Evolutionary conservation across 2,797 vertebrate species (phyloP).

Genomic region (Sebastes nivosus): DNA sequence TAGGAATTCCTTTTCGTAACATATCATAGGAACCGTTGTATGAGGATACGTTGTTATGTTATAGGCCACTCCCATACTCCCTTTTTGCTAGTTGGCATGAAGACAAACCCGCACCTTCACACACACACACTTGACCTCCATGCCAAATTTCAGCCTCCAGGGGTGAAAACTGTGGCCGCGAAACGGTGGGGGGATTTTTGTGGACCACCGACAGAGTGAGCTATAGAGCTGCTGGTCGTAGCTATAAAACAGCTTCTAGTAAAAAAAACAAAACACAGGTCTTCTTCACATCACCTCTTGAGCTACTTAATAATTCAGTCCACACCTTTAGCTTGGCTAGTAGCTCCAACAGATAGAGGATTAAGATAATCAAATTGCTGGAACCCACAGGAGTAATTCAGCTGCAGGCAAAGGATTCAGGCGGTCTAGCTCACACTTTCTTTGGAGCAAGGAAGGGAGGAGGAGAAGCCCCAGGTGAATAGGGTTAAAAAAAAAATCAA

Average conservation of each 20-base stretch:
- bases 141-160: neutral
- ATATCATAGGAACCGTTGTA: too few relatives aligned
- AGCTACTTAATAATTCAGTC: constrained; percentile 49
- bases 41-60: too few relatives aligned
- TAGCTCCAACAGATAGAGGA: constrained; percentile 48
- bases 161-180: neutral
- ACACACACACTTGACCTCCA: neutral
- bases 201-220: neutral
- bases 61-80: neutral
- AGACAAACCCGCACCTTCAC: neutral
- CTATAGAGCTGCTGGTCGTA: neutral
- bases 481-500: too few relatives aligned
- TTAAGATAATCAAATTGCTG: constrained; percentile 57
- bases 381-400: constrained; percentile 17
- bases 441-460: constrained; percentile 9
- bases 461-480: too few relatives aligned
- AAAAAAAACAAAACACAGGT: neutral
- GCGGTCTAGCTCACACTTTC: constrained; percentile 8
- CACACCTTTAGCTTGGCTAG: constrained; percentile 35
- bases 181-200: neutral
- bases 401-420: constrained; percentile 13
- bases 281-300: constrained; percentile 1
- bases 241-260: neutral
- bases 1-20: too few relatives aligned
- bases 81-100: neutral